A percentile compares a stretch with the other conserved stretches of the same genome.
These are phyloP conservation scores for Caenorhabditis angaria DNA, from an alignment of 2,888 invertebrate species.

Conservation along the genomic window DNA sequence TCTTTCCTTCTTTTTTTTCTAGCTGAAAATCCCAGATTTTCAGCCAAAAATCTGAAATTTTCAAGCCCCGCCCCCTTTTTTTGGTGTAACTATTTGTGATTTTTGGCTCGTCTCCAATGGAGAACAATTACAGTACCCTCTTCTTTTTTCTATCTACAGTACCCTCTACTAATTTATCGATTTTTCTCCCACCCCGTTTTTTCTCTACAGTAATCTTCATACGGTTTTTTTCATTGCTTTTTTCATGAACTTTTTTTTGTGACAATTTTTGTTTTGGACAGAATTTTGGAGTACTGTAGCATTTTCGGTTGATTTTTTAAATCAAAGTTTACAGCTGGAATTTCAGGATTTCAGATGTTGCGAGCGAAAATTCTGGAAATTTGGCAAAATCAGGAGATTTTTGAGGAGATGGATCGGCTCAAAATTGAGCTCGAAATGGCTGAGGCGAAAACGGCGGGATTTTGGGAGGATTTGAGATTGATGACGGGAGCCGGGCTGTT, in stretches of 20 bases:
- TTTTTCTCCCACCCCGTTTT: too few species aligned
- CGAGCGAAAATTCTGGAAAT: not conserved
- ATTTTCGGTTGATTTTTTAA: not conserved
- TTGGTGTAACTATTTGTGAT: too few species aligned
- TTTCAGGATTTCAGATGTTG: too few species aligned
- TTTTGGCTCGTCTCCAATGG: not conserved
- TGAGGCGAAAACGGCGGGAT: slow-evolving; percentile 3
- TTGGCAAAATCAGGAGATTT: slow-evolving; percentile 9
- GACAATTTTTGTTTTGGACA: not conserved
- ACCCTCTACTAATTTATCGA: slow-evolving; percentile 4
- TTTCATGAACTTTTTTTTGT: not conserved
- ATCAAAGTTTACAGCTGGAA: too few species aligned
- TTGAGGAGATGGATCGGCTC: slow-evolving; percentile 34
- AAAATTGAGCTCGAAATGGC: slow-evolving; percentile 16
- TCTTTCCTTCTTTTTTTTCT: not conserved
- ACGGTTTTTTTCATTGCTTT: slow-evolving; percentile 5
- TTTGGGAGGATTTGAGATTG: not conserved
- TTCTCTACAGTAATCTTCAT: slow-evolving; percentile 5
- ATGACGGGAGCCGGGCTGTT: slow-evolving; percentile 3
- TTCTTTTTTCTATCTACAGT: not conserved
- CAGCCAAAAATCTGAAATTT: not conserved
- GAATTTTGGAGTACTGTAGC: not conserved
- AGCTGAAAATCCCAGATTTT: not conserved
- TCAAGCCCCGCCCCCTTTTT: not conserved
- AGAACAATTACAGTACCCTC: not conserved